Conservation (phyloP, 92 coral and sea anemone genomes). For the Epizoanthus ramosus region DNA sequence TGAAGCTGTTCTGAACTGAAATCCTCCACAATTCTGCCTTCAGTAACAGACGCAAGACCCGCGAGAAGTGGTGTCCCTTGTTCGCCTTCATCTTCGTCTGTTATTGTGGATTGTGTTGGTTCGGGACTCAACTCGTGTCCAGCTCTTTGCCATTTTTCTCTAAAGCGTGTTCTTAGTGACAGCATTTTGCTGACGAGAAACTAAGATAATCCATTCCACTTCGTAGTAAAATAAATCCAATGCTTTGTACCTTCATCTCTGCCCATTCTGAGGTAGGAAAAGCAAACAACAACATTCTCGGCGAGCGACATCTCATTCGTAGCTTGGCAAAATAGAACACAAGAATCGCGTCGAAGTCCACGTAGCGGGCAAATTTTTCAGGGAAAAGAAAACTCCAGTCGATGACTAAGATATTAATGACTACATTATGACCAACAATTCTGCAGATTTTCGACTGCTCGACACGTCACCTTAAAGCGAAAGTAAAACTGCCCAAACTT, state of each 20-base stretch:
- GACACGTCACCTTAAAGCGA: neutral
- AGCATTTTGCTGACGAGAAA: conserved; percentile 32
- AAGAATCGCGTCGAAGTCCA: neutral
- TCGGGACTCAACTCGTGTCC: conserved; percentile 43
- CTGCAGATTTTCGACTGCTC: neutral
- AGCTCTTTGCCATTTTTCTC: conserved; percentile 56
- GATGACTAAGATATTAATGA: neutral
- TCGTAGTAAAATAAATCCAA: conserved; percentile 20
- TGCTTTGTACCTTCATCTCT: neutral
- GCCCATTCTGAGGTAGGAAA: conserved; percentile 3
- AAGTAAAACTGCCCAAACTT: conserved; percentile 4
- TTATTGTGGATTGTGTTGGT: conserved; percentile 24
- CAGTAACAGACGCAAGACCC: conserved; percentile 45
- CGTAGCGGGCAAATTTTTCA: neutral
- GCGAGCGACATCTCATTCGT: neutral
- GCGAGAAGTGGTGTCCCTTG: conserved; percentile 17
- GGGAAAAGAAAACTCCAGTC: neutral
- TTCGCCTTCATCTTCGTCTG: conserved; percentile 5
- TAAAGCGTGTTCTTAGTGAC: conserved; percentile 58
- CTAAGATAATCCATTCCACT: conserved; percentile 25
- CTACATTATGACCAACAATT: conserved; percentile 16
- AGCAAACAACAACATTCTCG: neutral
- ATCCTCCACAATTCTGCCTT: conserved; percentile 67
- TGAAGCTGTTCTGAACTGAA: conserved; percentile 76
- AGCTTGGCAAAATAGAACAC: conserved; percentile 3